phyloP scores from a whole-genome alignment of 2,113 vertebrate genomes.

The Taurulus bubalis region DNA sequence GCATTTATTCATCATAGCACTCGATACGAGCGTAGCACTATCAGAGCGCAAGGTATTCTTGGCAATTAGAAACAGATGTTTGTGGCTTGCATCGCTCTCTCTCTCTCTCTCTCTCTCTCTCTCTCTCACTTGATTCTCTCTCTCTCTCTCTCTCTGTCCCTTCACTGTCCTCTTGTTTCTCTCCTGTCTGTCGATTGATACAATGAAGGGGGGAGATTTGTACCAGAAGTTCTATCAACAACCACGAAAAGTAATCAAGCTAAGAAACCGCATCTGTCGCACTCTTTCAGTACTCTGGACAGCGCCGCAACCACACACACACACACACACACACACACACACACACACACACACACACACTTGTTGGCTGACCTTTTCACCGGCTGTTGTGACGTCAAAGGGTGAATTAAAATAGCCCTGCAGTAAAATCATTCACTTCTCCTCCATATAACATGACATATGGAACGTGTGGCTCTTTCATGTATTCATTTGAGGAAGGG shows the following conservation, averaged over 20 bases:
- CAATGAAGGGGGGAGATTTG: no score
- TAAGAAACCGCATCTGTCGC: not conserved
- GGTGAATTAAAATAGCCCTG: not conserved
- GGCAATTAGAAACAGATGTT: not conserved
- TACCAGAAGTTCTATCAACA: no score
- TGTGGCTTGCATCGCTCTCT: no score
- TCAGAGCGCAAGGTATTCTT: not conserved
- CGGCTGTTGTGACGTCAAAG: not conserved
- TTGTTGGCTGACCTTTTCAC: not conserved
- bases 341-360: not conserved
- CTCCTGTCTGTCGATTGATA: no score
- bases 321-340: not conserved
- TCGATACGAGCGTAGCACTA: not conserved
- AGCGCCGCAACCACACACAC: not conserved
- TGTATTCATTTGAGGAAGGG: not conserved
- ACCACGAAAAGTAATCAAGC: not conserved
- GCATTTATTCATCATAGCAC: not conserved
- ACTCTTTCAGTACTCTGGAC: not conserved
- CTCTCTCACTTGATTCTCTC: no score
- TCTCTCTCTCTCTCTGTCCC: not conserved
- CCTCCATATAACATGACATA: not conserved
- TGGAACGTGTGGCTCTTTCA: not conserved
- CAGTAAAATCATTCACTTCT: not conserved
- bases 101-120: not conserved
- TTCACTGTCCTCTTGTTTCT: no score